These are phyloP conservation scores for Rhadinocentrus ornatus DNA, from an alignment of 2,797 vertebrate species.

Conservation along the genomic window DNA sequence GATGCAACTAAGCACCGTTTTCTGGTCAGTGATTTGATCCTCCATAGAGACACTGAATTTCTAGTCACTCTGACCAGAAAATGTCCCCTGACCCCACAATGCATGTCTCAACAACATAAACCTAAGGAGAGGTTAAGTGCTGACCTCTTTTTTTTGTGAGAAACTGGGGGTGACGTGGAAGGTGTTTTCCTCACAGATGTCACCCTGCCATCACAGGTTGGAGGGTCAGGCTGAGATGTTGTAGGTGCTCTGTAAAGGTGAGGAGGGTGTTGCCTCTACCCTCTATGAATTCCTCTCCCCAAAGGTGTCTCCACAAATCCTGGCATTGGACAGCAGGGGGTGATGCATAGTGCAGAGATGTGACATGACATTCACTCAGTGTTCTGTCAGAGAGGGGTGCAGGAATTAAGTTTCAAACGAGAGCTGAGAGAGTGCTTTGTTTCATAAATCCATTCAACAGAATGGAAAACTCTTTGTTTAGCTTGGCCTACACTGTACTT, in stretches of 20 bases:
- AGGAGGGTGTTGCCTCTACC: constrained; percentile 38
- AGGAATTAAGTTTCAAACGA: constrained; percentile 53
- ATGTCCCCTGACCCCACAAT: constrained; percentile 33
- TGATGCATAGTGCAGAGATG: constrained; percentile 78
- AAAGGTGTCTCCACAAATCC: constrained; percentile 61
- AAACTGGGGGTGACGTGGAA: constrained; percentile 62
- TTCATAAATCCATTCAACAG: constrained; percentile 61
- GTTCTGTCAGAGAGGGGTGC: constrained; percentile 63
- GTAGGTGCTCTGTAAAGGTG: constrained; percentile 54
- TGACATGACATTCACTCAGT: constrained; percentile 72
- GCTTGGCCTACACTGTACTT: constrained; percentile 98
- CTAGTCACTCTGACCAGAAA: constrained; percentile 64
- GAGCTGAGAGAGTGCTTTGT: constrained; percentile 53
- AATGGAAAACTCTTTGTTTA: constrained; percentile 76
- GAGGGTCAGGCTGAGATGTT: constrained; percentile 54
- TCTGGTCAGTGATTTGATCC: constrained; percentile 46
- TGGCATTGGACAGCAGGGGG: constrained; percentile 53
- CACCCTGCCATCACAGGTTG: constrained; percentile 27
- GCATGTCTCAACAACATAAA: constrained; percentile 58
- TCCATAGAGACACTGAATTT: constrained; percentile 35
- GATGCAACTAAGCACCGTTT: constrained; percentile 43
- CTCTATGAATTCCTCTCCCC: constrained; percentile 60
- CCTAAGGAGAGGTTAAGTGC: constrained; percentile 58
- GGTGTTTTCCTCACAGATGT: constrained; percentile 57
- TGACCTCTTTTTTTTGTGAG: constrained; percentile 54